Conservation (phyloP, 2,888 invertebrate species). For the Gisinianus flammeolus region DNA sequence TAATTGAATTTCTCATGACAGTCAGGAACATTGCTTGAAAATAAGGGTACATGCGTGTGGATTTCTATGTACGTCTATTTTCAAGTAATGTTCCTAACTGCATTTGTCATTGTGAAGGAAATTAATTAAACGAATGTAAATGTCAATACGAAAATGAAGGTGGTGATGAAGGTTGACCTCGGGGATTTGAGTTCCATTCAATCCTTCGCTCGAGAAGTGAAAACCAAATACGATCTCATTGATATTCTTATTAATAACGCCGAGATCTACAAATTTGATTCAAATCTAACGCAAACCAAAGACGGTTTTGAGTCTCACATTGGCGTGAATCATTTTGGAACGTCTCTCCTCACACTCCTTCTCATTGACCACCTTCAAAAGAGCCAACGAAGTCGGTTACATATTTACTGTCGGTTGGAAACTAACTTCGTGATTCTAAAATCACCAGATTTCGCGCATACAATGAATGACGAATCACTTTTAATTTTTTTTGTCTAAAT, state of each 20-base stretch:
- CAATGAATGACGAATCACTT: no score
- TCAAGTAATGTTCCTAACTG: no score
- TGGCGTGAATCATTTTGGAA: constrained; percentile 1
- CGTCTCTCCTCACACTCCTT: not conserved
- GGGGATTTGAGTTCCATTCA: constrained; percentile 46
- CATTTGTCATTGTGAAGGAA: no score
- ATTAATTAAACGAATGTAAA: no score
- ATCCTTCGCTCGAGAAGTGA: constrained; percentile 39
- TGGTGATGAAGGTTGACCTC: constrained; percentile 43
- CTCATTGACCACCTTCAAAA: constrained; percentile 9
- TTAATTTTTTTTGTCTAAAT: no score
- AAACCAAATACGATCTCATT: constrained; percentile 41
- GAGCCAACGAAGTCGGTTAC: not conserved
- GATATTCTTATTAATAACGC: constrained; percentile 51
- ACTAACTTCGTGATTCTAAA: not conserved
- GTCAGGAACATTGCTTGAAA: no score
- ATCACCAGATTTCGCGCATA: no score
- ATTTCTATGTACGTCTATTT: no score
- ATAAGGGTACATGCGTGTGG: no score
- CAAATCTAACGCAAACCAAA: not conserved
- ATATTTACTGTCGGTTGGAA: not conserved
- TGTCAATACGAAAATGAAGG: no score
- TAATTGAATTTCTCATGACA: no score
- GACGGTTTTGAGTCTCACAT: constrained; percentile 9
- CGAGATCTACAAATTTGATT: constrained; percentile 23